Evolutionary conservation across 2,797 vertebrate genomes (phyloP).

Genomic region (Alfaro cultratus): DNA sequence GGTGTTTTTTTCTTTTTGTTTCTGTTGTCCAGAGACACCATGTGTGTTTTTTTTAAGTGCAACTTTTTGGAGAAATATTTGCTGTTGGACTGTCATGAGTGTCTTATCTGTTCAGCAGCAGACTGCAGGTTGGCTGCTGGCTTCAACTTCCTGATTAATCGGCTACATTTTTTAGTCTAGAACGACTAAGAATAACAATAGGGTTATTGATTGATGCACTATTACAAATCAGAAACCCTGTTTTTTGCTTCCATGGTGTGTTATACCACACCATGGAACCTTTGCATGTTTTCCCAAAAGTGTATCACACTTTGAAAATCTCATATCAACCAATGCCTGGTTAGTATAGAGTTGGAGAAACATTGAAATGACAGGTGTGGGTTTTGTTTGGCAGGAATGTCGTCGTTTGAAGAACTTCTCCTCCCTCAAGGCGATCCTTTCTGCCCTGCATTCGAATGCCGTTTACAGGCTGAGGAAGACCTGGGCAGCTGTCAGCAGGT

Average conservation of each 20-base stretch:
- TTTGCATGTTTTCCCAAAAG: neutral
- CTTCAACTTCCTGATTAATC: neutral
- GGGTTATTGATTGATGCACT: too few species aligned
- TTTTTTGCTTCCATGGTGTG: too few species aligned
- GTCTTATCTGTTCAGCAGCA: neutral
- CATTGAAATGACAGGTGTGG: neutral
- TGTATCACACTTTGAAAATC: neutral
- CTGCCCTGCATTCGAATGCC: constrained; percentile 86
- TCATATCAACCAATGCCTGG: neutral
- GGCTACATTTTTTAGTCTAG: too few species aligned
- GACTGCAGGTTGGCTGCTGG: neutral
- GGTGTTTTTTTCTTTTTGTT: too few species aligned
- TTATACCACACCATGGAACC: neutral
- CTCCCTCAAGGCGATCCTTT: constrained; percentile 86
- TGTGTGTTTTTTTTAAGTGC: neutral
- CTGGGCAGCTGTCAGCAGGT: constrained; percentile 82
- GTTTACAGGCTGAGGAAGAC: constrained; percentile 87
- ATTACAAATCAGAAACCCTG: too few species aligned
- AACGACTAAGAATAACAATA: neutral
- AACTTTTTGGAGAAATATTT: neutral
- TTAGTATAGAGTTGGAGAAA: neutral
- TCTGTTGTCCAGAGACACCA: too few species aligned
- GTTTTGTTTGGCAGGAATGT: constrained; percentile 76
- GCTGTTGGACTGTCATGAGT: neutral
- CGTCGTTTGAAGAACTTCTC: constrained; percentile 86